Evolutionary conservation across 2,113 vertebrate genomes (phyloP).

Genomic region (Cyprinodon brontotheroides): DNA sequence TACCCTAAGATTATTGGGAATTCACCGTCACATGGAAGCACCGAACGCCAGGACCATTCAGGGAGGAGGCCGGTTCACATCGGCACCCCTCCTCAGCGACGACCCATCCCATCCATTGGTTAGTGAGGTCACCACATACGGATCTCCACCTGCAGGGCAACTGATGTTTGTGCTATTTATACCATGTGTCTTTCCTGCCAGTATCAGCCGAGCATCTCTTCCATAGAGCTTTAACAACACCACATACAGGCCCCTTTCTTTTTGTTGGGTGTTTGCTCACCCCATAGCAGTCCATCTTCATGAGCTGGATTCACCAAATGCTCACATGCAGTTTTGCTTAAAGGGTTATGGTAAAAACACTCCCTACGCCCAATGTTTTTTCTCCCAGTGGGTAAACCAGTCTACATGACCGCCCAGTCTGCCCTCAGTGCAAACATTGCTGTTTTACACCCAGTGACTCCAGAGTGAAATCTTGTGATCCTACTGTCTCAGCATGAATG

Average conservation of each 20-base stretch:
- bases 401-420: slow-evolving; percentile 43
- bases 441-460: slow-evolving; percentile 79
- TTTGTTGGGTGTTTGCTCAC: slow-evolving; percentile 47
- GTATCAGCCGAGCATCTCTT: slow-evolving; percentile 69
- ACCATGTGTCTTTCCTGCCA: slow-evolving; percentile 63
- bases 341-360: slow-evolving; percentile 47
- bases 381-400: slow-evolving; percentile 46
- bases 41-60: slow-evolving; percentile 83
- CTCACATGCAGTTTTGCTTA: slow-evolving; percentile 58
- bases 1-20: slow-evolving; percentile 91
- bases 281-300: slow-evolving; percentile 60
- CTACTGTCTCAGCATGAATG: slow-evolving; percentile 70
- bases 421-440: slow-evolving; percentile 74
- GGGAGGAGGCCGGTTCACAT: slow-evolving; percentile 84
- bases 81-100: slow-evolving; percentile 82
- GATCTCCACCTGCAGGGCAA: slow-evolving; percentile 65
- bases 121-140: slow-evolving; percentile 82
- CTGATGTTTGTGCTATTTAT: slow-evolving; percentile 73
- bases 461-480: slow-evolving; percentile 69
- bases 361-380: slow-evolving; percentile 15
- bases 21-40: slow-evolving; percentile 82
- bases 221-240: slow-evolving; percentile 60
- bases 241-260: slow-evolving; percentile 43
- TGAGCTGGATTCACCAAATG: slow-evolving; percentile 60
- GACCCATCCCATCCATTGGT: slow-evolving; percentile 90